Percentiles rank a stretch among this genome's conserved stretches.
Conservation (phyloP, 35 echinoderm and acorn worm genomes). For the Patiria miniata region DNA sequence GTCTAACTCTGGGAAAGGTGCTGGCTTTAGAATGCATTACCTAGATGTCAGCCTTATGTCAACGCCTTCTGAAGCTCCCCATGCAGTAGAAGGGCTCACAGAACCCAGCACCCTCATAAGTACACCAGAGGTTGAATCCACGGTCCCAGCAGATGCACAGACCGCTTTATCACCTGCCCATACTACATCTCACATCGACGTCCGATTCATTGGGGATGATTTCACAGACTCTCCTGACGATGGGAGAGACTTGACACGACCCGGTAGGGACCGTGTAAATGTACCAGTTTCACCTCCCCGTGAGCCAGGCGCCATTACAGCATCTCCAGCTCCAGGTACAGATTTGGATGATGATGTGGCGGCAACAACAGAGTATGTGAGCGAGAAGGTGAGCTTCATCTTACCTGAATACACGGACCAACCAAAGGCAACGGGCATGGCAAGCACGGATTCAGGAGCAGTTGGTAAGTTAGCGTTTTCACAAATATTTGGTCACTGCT, state of each 20-base stretch:
- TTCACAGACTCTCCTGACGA: not conserved
- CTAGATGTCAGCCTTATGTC: not conserved
- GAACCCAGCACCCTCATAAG: not conserved
- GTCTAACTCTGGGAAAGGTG: slow-evolving; percentile 29
- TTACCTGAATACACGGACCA: not conserved
- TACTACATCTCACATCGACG: not conserved
- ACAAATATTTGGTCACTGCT: not conserved
- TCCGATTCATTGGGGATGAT: not conserved
- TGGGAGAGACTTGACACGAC: not conserved
- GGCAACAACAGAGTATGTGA: not conserved
- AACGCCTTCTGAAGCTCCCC: not conserved
- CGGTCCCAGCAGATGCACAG: too few species aligned
- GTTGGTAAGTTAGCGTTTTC: not conserved
- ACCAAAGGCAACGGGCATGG: not conserved
- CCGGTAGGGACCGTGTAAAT: slow-evolving; percentile 2
- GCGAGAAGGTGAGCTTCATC: not conserved
- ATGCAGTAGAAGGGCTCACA: not conserved
- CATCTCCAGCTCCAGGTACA: not conserved
- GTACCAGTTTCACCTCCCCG: not conserved
- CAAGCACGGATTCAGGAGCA: not conserved
- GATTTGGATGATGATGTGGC: not conserved
- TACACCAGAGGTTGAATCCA: too few species aligned
- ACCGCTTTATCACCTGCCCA: too few species aligned
- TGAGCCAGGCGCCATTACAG: not conserved
- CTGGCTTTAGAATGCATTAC: slow-evolving; percentile 7